Evolutionary conservation across 2,888 invertebrate species (phyloP), one percentile per base, ranked within the genome.

Genomic region (Allygus modestus): DNA sequence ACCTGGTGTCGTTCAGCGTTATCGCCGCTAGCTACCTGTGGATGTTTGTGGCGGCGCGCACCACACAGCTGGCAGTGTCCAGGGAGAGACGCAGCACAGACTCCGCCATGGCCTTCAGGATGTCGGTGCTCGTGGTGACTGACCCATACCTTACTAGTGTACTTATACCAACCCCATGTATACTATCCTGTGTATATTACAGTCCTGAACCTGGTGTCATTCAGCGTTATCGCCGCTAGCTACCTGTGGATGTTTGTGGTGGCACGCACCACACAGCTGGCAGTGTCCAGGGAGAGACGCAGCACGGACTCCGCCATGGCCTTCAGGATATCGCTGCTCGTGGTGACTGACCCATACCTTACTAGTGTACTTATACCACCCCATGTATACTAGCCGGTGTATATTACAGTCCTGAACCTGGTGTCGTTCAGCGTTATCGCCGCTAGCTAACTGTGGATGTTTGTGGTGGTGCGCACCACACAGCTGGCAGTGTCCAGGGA

Each of bases 181-280:
- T n/a, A n/a, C n/a, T n/a, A n/a, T n/a, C n/a, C n/a, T n/a, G n/a
- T n/a, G n/a, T 37, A 17, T 58, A 2, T 87, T 87, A n/a, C 88
- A 90, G 91, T 91, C 23, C 87, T 92, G 54, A 92, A 92, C 88
- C 89, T 92, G 79, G 85, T 90, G 1, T 91, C 91, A 23, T 91
- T 92, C 87, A 87, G 90, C 41, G 89, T 91, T 65, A 92, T 92
- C 82, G 91, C 91, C 20, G 88, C 91, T 82, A 91, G 91, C 41
- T 92, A 92, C 87, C 86, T 91, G 81, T 91, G 91, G 90, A 92
- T 92, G 91, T 92, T 91, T 86, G 88, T 91, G 28, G 91, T 91
- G n/a, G 92, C 92, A 26, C 89, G 90, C 84, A 89, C 89, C 41
- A 51, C 2, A 9, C 23, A 20, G 58, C 58, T 23, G 58, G 15